phyloP scores from a whole-genome alignment of 2,888 invertebrate genomes.

The Amphipoea oculea region DNA sequence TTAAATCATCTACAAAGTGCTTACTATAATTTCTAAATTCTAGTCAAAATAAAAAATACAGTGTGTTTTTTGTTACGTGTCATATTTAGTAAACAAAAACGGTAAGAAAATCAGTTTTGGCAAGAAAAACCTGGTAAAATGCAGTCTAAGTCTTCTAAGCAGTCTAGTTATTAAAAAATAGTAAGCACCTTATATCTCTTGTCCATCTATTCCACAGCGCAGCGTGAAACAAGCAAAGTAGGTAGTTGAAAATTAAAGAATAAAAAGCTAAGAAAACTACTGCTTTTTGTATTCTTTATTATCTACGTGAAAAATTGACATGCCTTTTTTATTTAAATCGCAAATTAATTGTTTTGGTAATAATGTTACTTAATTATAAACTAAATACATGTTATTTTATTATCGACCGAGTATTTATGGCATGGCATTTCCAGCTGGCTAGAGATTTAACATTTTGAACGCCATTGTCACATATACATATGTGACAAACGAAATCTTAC shows the following conservation, averaged over 20 bases:
- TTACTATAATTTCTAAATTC: constrained; percentile 3
- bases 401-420: neutral
- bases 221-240: constrained; percentile 60
- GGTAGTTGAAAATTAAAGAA: constrained; percentile 14
- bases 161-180: constrained; percentile 30
- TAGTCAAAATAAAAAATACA: constrained; percentile 33
- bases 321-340: neutral
- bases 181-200: constrained; percentile 62
- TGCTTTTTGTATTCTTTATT: neutral
- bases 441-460: neutral
- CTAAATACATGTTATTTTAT: neutral
- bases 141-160: constrained; percentile 9
- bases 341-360: neutral
- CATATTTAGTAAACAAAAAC: neutral
- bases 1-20: constrained; percentile 1
- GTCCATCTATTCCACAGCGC: constrained; percentile 58
- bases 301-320: neutral
- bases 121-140: constrained; percentile 18
- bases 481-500: too few species aligned
- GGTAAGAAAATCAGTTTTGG: neutral
- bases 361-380: neutral
- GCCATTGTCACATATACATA: too few species aligned
- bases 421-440: neutral
- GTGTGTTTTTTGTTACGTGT: constrained; percentile 14
- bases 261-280: neutral